Percentiles rank a stretch among this genome's conserved stretches.
Evolutionary conservation across 1,140 invertebrate genomes (phyloP).

Genomic region (Lithobius niger): DNA sequence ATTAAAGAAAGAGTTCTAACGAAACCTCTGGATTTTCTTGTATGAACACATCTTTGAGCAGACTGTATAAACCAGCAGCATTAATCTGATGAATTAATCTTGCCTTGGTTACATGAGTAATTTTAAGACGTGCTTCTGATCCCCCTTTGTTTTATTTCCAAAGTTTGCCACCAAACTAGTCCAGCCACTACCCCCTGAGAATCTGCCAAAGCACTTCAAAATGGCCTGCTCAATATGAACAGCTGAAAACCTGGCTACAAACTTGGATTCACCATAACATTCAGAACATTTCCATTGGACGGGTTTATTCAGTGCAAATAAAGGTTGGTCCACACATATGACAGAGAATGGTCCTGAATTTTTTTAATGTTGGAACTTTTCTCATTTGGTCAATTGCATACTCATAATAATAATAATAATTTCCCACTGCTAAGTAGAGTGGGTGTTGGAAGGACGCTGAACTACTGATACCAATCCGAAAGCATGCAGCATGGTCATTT

Average conservation of each 20-base stretch:
- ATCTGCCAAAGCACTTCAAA: constrained; percentile 8
- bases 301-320: constrained; percentile 9
- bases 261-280: constrained; percentile 15
- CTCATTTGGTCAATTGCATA: background rate
- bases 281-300: constrained; percentile 13
- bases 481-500: too few relatives aligned
- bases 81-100: constrained; percentile 10
- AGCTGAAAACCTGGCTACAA: constrained; percentile 14
- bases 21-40: too few relatives aligned
- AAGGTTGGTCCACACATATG: constrained; percentile 10
- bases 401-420: too few relatives aligned
- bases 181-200: constrained; percentile 8
- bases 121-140: background rate
- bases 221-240: constrained; percentile 16
- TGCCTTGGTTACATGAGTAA: constrained; percentile 8
- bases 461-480: too few relatives aligned
- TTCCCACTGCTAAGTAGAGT: too few relatives aligned
- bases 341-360: constrained; percentile 8
- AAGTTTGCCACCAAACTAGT: constrained; percentile 7
- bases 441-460: too few relatives aligned
- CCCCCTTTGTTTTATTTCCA: constrained; percentile 10
- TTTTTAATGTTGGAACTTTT: background rate
- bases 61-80: too few relatives aligned
- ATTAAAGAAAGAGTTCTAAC: too few relatives aligned
- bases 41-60: too few relatives aligned